Evolutionary conservation across 2,113 vertebrate species (phyloP).

Genomic region (Thinocorus orbignyianus): DNA sequence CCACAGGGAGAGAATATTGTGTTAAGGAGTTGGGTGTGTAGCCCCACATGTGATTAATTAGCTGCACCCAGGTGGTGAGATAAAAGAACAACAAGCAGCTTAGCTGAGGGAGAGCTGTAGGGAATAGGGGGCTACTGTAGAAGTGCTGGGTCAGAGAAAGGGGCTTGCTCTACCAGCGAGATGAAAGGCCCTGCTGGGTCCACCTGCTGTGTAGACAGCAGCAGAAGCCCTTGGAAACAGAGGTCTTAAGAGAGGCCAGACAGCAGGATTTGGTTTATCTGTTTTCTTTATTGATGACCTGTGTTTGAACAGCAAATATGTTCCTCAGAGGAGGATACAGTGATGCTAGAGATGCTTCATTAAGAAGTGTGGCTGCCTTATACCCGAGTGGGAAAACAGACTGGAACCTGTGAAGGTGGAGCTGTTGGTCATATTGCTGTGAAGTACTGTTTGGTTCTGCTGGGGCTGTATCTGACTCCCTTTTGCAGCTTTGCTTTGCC

Average conservation of each 20-base stretch:
- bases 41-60: not conserved
- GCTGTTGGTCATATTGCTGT: accelerated
- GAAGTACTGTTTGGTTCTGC: not conserved
- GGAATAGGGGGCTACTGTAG: not conserved
- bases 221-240: not conserved
- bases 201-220: conserved; percentile 22
- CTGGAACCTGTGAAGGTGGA: not conserved
- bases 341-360: accelerated
- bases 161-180: not conserved
- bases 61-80: conserved; percentile 10
- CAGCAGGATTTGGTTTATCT: not conserved
- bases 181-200: not conserved
- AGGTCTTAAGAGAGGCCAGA: not conserved
- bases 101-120: not conserved
- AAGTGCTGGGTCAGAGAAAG: not conserved
- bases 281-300: not conserved
- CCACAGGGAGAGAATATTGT: not conserved
- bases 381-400: not conserved
- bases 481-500: not conserved
- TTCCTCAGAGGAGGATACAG: not conserved
- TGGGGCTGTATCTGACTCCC: too few relatives aligned
- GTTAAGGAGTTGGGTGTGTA: not conserved
- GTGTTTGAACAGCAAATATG: not conserved
- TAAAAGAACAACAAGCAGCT: not conserved
- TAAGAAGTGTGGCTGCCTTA: too few relatives aligned